Percentiles rank a stretch among this genome's conserved stretches.
These are phyloP conservation scores for Pelagia noctiluca DNA, from an alignment of 30 jellyfish, hydroid and myxozoan species.

Conservation along the genomic window DNA sequence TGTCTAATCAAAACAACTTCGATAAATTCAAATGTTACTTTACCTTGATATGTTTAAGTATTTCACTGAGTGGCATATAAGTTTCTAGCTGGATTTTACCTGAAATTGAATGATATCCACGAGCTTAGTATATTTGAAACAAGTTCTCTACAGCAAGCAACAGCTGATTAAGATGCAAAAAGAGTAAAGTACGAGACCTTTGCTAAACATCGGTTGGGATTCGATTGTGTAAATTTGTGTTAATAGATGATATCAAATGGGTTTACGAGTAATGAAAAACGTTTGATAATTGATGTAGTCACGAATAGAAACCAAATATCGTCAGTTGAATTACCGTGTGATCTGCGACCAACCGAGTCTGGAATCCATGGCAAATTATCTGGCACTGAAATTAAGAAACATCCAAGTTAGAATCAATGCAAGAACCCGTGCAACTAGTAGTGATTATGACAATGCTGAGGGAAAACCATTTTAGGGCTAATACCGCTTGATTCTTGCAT, in stretches of 20 bases:
- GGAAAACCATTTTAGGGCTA: too few species aligned
- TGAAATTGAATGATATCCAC: neutral
- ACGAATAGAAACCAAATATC: neutral
- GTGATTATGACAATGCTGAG: too few species aligned
- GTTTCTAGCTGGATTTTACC: constrained; percentile 36
- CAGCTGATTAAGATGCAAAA: too few species aligned
- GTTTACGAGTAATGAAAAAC: neutral
- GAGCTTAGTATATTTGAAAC: neutral
- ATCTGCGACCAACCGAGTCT: constrained; percentile 63
- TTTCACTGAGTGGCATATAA: constrained; percentile 56
- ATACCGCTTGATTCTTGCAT: too few species aligned
- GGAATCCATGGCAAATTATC: constrained; percentile 66
- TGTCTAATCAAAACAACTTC: too few species aligned
- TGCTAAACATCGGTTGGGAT: too few species aligned
- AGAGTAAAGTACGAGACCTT: too few species aligned
- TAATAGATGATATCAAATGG: neutral
- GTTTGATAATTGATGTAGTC: neutral
- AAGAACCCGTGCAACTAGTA: too few species aligned
- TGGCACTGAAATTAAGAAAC: constrained; percentile 57
- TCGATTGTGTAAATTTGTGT: neutral
- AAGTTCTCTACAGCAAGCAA: too few species aligned
- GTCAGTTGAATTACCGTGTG: constrained; percentile 50
- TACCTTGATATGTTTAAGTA: constrained; percentile 46
- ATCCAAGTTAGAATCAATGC: neutral
- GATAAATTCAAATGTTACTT: too few species aligned